Percentiles rank a stretch among this genome's conserved stretches.
Conservation (phyloP, 2,888 invertebrate genomes). For the Brachyopa scutellaris region DNA sequence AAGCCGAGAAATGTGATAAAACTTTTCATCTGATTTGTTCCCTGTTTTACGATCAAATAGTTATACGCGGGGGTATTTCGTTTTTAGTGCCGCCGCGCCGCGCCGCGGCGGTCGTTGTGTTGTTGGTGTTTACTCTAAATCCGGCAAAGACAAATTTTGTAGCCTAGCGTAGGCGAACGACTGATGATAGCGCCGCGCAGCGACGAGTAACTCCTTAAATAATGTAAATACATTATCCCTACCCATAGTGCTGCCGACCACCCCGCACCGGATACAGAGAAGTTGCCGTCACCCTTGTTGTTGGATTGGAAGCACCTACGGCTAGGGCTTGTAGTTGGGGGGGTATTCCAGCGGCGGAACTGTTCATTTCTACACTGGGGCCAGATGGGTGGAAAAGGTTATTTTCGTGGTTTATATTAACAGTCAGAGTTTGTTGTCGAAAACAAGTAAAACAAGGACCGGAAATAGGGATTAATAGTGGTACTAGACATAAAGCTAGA, state of each 20-base stretch:
- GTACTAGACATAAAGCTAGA: no score
- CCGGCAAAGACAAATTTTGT: conserved; percentile 52
- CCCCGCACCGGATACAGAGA: background rate
- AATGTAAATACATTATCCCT: conserved; percentile 47
- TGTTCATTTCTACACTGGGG: conserved; percentile 8
- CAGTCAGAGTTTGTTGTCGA: no score
- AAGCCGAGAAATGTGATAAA: conserved; percentile 61
- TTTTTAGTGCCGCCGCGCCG: conserved; percentile 24
- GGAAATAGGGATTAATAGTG: no score
- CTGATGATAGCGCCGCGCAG: no score
- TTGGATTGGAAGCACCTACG: no score
- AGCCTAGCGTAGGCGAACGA: conserved; percentile 23
- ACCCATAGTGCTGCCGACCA: background rate
- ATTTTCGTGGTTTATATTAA: no score
- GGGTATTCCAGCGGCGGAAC: no score
- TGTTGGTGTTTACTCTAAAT: conserved; percentile 22
- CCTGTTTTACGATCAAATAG: conserved; percentile 68
- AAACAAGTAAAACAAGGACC: no score
- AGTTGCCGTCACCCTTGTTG: background rate
- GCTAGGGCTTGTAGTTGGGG: background rate
- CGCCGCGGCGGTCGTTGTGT: background rate
- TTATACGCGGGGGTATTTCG: conserved; percentile 27
- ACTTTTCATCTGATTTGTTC: conserved; percentile 63
- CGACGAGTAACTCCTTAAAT: conserved; percentile 47
- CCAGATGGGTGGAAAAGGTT: background rate